Conservation (phyloP, 64 coral and sea anemone species). For the Pocillopora damicornis region DNA sequence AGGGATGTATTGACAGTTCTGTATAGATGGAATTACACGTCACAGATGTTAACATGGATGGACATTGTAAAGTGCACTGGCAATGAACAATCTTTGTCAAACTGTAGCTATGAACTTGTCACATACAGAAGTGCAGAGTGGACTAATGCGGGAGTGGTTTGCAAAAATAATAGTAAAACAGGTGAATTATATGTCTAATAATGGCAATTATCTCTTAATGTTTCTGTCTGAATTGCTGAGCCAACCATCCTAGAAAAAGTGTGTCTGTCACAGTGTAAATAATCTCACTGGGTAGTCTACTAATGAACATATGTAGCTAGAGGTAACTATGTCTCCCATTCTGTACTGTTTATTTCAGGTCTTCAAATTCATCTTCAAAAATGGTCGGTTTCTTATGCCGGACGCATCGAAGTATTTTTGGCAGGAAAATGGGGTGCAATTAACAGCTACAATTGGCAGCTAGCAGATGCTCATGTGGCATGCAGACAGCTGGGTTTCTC, state of each 20-base stretch:
- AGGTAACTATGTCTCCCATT: too few relatives aligned
- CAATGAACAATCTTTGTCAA: slow-evolving; percentile 32
- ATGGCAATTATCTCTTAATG: not conserved
- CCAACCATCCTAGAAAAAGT: too few relatives aligned
- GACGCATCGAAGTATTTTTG: slow-evolving; percentile 47
- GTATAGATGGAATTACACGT: not conserved
- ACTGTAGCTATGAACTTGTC: slow-evolving; percentile 18
- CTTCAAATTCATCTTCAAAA: not conserved
- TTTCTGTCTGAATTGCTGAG: not conserved
- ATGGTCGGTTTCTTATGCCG: slow-evolving; percentile 1
- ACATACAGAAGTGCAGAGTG: not conserved
- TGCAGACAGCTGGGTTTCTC: slow-evolving; percentile 28
- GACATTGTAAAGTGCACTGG: slow-evolving; percentile 41
- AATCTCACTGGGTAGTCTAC: too few relatives aligned
- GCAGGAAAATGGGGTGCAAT: slow-evolving; percentile 38
- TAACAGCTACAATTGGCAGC: slow-evolving; percentile 25
- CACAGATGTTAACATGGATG: slow-evolving; percentile 24
- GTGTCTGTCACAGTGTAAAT: too few relatives aligned
- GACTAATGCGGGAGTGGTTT: slow-evolving; percentile 36
- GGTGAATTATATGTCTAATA: not conserved
- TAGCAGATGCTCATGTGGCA: slow-evolving; percentile 38
- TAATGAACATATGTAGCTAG: too few relatives aligned
- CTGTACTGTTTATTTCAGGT: not conserved
- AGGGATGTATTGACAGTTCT: slow-evolving; percentile 23
- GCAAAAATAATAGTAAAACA: slow-evolving; percentile 27